Evolutionary conservation across 2,797 vertebrate genomes (phyloP).

Genomic region (Carcharodon carcharias): DNA sequence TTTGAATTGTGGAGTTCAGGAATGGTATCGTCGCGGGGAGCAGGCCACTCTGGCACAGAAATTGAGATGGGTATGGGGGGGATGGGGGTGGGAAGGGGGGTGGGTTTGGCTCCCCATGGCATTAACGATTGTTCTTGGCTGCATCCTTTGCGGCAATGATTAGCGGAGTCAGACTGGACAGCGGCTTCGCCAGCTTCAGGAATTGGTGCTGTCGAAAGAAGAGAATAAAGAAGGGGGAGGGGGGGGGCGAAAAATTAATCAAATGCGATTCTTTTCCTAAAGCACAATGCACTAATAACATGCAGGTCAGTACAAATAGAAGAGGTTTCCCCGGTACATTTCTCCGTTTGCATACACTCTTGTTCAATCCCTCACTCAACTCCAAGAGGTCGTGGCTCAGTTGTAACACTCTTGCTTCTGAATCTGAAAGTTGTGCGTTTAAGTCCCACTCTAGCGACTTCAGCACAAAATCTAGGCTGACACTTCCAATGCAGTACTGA

Average conservation of each 20-base stretch:
- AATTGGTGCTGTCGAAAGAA: slow-evolving; percentile 76
- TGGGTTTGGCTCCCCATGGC: too few relatives aligned
- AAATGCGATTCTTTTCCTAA: not conserved
- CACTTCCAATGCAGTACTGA: too few relatives aligned
- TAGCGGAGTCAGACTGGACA: slow-evolving; percentile 89
- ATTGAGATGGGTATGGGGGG: not conserved
- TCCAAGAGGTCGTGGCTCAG: not conserved
- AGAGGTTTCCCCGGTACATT: not conserved
- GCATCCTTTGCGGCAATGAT: slow-evolving; percentile 90
- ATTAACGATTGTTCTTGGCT: slow-evolving; percentile 81
- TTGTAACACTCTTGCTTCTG: not conserved
- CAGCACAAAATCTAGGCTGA: too few relatives aligned
- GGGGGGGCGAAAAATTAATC: slow-evolving; percentile 39
- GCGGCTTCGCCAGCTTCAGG: slow-evolving; percentile 88
- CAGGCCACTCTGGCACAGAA: too few relatives aligned
- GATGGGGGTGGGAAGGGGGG: not conserved
- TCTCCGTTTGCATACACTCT: not conserved
- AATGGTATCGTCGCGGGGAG: not conserved
- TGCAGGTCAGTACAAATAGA: not conserved
- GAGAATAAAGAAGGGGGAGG: not conserved
- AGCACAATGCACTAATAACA: not conserved
- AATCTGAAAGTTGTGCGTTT: too few relatives aligned
- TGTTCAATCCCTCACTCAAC: not conserved
- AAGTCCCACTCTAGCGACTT: too few relatives aligned
- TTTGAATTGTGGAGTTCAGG: not conserved